Evolutionary conservation across 30 jellyfish, hydroid and myxozoan genomes (phyloP).

Genomic region (Nemopilema nomurai): DNA sequence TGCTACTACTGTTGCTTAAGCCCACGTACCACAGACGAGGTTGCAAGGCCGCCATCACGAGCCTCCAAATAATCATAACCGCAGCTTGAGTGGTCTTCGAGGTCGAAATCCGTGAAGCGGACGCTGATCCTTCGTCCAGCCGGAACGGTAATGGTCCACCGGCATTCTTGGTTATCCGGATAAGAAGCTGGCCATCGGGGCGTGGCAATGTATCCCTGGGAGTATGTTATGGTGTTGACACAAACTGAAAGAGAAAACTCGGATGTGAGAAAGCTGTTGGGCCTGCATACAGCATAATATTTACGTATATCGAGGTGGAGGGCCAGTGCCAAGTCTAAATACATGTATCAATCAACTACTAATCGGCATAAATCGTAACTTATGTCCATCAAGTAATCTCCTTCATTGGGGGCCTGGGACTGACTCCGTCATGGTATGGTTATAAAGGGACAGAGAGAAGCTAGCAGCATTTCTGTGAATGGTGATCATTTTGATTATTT

Average conservation of each 20-base stretch:
- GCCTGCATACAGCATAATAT: no score
- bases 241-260: conserved; percentile 42
- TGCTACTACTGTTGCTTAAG: no score
- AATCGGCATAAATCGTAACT: no score
- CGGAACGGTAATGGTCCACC: conserved; percentile 63
- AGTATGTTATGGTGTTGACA: conserved; percentile 49
- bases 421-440: no score
- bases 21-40: conserved; percentile 68
- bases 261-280: background rate
- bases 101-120: conserved; percentile 54
- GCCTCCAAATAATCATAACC: conserved; percentile 66
- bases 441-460: no score
- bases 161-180: conserved; percentile 50
- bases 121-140: conserved; percentile 61
- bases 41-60: conserved; percentile 46
- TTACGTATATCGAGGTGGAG: no score
- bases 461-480: no score
- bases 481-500: no score
- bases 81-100: conserved; percentile 64
- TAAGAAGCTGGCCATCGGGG: conserved; percentile 71
- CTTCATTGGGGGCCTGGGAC: no score
- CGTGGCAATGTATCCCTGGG: conserved; percentile 75
- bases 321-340: no score
- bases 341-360: no score
- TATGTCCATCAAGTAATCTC: no score